phyloP scores from a whole-genome alignment of 2,888 invertebrate genomes.

The Drosophila anomalata region DNA sequence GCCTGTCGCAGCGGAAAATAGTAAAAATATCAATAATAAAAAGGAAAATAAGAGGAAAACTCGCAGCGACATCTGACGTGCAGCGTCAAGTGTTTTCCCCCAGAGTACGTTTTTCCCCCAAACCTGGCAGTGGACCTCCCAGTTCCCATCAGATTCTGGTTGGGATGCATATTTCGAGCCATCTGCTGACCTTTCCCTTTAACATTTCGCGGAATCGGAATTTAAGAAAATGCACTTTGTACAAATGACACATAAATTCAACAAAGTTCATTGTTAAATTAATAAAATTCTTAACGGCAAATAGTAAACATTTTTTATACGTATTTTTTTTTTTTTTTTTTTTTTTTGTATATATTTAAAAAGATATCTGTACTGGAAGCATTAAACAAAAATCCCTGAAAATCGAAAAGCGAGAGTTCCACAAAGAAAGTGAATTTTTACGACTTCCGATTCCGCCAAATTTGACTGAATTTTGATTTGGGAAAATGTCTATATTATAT shows the following conservation, averaged over 20 bases:
- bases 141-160: conserved; percentile 3
- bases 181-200: conserved; percentile 46
- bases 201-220: background rate
- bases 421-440: conserved; percentile 9
- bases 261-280: background rate
- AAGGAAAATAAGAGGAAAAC: conserved; percentile 8
- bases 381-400: background rate
- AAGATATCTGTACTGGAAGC: background rate
- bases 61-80: conserved; percentile 38
- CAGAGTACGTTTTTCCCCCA: conserved; percentile 28
- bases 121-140: conserved; percentile 6
- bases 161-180: conserved; percentile 24
- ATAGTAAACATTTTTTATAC: no score
- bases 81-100: conserved; percentile 49
- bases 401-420: conserved; percentile 1
- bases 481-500: conserved; percentile 15
- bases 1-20: conserved; percentile 26
- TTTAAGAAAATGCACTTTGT: background rate
- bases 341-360: background rate
- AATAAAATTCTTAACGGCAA: background rate
- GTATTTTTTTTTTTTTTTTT: no score
- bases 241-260: background rate
- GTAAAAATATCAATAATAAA: conserved; percentile 18
- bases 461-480: conserved; percentile 16
- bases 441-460: conserved; percentile 38